These are phyloP conservation scores for Zelostemma sp. DNA, from an alignment of 1,140 invertebrate genomes.

Conservation along the genomic window DNA sequence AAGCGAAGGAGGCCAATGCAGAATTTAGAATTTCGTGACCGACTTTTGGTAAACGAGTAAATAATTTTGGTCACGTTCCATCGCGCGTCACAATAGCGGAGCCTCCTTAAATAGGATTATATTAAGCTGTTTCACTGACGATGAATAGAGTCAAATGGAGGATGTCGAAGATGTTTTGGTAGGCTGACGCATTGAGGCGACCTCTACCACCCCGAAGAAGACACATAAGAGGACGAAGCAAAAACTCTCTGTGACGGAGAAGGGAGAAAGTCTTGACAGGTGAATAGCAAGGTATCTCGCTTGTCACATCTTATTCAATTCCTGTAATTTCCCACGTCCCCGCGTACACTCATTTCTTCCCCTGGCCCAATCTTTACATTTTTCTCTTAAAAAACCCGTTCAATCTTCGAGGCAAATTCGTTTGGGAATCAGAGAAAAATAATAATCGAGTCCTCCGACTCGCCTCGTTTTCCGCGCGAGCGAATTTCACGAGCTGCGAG, in stretches of 20 bases:
- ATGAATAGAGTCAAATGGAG: slow-evolving; percentile 69
- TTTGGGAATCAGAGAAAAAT: no score
- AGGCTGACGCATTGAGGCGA: slow-evolving; percentile 56
- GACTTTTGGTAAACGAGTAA: slow-evolving; percentile 69
- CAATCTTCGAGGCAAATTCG: no score
- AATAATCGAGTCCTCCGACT: slow-evolving; percentile 6
- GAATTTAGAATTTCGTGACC: slow-evolving; percentile 36
- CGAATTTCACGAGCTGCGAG: slow-evolving; percentile 4
- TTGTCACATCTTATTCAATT: slow-evolving; percentile 28
- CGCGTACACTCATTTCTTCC: slow-evolving; percentile 29
- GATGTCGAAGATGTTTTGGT: slow-evolving; percentile 68
- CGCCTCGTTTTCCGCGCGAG: slow-evolving; percentile 9
- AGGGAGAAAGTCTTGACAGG: slow-evolving; percentile 62
- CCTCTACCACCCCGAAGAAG: slow-evolving; percentile 44
- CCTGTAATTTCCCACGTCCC: slow-evolving; percentile 52
- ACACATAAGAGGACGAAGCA: slow-evolving; percentile 48
- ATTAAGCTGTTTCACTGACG: slow-evolving; percentile 68
- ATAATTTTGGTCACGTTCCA: slow-evolving; percentile 70
- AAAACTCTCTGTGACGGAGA: slow-evolving; percentile 39
- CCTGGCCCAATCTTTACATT: neutral
- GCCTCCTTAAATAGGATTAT: slow-evolving; percentile 69
- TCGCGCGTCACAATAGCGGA: slow-evolving; percentile 52
- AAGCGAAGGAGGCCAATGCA: slow-evolving; percentile 16
- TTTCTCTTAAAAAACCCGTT: no score
- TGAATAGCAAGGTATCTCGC: slow-evolving; percentile 61